Conservation (phyloP, 1,140 invertebrate genomes). For the Lucilia sericata region DNA sequence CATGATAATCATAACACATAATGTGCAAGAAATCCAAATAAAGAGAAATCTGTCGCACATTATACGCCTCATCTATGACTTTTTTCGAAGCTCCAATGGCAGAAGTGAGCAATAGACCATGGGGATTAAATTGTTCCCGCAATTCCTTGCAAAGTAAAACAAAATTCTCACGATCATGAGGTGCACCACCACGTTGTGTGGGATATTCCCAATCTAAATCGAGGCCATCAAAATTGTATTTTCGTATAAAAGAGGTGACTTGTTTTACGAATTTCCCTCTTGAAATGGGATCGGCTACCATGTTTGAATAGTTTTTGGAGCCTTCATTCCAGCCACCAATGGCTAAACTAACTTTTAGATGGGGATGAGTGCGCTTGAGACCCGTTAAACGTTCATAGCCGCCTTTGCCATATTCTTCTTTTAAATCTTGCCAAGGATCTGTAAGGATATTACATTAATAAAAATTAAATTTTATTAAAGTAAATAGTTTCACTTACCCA, state of each 20-base stretch:
- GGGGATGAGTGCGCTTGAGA: constrained; percentile 77
- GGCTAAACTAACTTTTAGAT: constrained; percentile 80
- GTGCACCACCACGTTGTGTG: constrained; percentile 77
- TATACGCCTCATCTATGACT: constrained; percentile 81
- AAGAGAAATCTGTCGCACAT: constrained; percentile 78
- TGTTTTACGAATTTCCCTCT: constrained; percentile 73
- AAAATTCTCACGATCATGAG: constrained; percentile 83
- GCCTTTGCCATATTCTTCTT: constrained; percentile 79
- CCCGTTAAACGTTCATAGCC: constrained; percentile 77
- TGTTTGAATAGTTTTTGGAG: constrained; percentile 80
- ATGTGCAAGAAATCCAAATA: constrained; percentile 87
- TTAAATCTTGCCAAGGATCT: constrained; percentile 83
- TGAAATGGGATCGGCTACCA: constrained; percentile 73
- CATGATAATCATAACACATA: constrained; percentile 93
- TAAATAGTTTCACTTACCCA: constrained; percentile 68
- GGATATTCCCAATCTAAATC: constrained; percentile 88
- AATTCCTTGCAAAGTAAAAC: constrained; percentile 79
- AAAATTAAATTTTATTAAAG: not conserved
- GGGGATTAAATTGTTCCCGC: constrained; percentile 72
- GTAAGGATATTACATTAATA: constrained; percentile 47
- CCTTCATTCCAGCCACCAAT: constrained; percentile 93
- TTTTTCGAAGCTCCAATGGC: constrained; percentile 80
- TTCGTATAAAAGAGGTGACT: constrained; percentile 59
- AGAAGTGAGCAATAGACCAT: constrained; percentile 78
- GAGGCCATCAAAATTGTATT: constrained; percentile 83